These are phyloP conservation scores for Lapara coniferarum DNA, from an alignment of 2,888 invertebrate species.

Conservation along the genomic window DNA sequence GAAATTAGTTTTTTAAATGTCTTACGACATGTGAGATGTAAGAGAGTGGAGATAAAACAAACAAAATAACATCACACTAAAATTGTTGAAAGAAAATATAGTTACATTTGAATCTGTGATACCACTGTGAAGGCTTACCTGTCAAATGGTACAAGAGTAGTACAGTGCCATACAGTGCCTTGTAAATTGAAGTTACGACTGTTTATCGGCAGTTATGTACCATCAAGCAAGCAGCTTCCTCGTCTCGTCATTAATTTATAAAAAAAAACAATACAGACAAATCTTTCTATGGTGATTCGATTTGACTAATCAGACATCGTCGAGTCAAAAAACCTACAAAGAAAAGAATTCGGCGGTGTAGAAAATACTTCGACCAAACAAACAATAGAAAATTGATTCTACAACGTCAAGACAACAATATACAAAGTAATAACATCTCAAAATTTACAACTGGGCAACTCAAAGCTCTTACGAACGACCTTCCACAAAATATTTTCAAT, in stretches of 20 bases:
- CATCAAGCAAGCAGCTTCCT: too few species aligned
- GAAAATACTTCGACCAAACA: not conserved
- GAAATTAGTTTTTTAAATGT: conserved; percentile 4
- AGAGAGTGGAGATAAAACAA: not conserved
- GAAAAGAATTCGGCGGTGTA: not conserved
- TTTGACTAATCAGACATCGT: too few species aligned
- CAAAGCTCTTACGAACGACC: conserved; percentile 32
- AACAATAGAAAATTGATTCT: not conserved
- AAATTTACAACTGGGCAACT: conserved; percentile 15
- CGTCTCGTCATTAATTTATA: too few species aligned
- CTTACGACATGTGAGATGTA: not conserved
- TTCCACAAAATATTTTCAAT: conserved; percentile 73
- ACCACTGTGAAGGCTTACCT: too few species aligned
- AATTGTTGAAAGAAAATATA: not conserved
- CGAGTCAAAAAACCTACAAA: too few species aligned
- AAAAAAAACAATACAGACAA: too few species aligned
- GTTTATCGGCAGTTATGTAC: too few species aligned
- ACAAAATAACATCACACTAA: not conserved
- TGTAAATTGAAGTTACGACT: too few species aligned
- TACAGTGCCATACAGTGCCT: too few species aligned
- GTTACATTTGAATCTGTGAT: too few species aligned
- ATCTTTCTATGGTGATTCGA: too few species aligned
- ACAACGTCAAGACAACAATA: not conserved
- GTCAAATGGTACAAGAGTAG: too few species aligned
- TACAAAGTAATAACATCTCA: conserved; percentile 24